Percentiles rank a stretch among this genome's conserved stretches.
These are phyloP conservation scores for Thalassoma bifasciatum DNA, from an alignment of 2,113 vertebrate genomes.

Conservation along the genomic window DNA sequence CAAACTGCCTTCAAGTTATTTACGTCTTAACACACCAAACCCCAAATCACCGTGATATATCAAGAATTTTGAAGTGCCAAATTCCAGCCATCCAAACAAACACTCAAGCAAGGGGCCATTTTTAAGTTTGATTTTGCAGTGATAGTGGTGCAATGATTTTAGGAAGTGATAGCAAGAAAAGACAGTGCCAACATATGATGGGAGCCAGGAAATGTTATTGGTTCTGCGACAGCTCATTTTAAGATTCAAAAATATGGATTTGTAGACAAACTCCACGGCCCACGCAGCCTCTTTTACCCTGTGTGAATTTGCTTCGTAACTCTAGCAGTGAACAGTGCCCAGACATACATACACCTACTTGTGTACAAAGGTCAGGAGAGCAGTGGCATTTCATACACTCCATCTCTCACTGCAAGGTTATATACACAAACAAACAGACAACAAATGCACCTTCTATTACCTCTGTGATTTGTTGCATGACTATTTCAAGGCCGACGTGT, in stretches of 20 bases:
- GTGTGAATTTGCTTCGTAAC: slow-evolving; percentile 10
- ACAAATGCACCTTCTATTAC: slow-evolving; percentile 55
- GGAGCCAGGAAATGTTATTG: slow-evolving; percentile 5
- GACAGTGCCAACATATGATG: not conserved
- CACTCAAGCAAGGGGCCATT: no score
- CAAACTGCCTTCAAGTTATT: no score
- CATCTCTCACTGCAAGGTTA: slow-evolving; percentile 34
- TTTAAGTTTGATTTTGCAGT: not conserved
- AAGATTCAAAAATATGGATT: slow-evolving; percentile 17
- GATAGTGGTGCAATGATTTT: no score
- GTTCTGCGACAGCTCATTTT: slow-evolving; percentile 22
- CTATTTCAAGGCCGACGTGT: slow-evolving; percentile 21
- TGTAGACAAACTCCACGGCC: not conserved
- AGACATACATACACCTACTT: slow-evolving; percentile 35
- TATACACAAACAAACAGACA: slow-evolving; percentile 37
- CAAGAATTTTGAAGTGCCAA: no score
- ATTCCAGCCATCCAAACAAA: not conserved
- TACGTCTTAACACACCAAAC: not conserved
- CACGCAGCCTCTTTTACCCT: slow-evolving; percentile 13
- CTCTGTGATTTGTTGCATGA: slow-evolving; percentile 54
- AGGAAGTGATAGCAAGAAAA: slow-evolving; percentile 1
- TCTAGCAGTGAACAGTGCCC: slow-evolving; percentile 13
- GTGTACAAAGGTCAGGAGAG: slow-evolving; percentile 43
- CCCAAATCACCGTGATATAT: no score
- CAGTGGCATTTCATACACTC: slow-evolving; percentile 36